Conservation (phyloP, 2,888 invertebrate genomes). For the Podotricha telesiphe region DNA sequence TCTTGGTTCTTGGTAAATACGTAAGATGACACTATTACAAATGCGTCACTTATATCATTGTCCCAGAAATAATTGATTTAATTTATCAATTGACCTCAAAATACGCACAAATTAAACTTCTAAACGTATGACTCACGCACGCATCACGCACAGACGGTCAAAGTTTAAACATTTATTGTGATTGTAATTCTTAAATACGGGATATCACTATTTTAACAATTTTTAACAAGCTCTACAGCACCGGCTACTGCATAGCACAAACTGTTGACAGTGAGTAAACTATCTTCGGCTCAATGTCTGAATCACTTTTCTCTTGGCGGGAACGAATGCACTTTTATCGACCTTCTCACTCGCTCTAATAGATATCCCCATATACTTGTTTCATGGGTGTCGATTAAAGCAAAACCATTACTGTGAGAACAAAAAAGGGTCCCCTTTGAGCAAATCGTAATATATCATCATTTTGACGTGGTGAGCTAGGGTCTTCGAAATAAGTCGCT, state of each 20-base stretch:
- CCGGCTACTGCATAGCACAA: slow-evolving; percentile 62
- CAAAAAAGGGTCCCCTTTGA: slow-evolving; percentile 84
- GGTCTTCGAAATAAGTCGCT: slow-evolving; percentile 68
- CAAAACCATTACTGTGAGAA: slow-evolving; percentile 81
- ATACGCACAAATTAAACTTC: slow-evolving; percentile 34
- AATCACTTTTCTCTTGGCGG: slow-evolving; percentile 76
- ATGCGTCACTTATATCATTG: slow-evolving; percentile 31
- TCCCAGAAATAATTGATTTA: slow-evolving; percentile 34
- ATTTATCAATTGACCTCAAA: slow-evolving; percentile 40
- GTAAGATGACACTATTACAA: slow-evolving; percentile 38
- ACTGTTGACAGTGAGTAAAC: slow-evolving; percentile 76
- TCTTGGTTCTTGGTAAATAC: background rate
- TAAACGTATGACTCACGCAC: slow-evolving; percentile 23
- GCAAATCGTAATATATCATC: slow-evolving; percentile 83
- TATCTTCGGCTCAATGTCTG: slow-evolving; percentile 67
- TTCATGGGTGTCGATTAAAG: slow-evolving; percentile 71
- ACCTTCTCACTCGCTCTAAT: slow-evolving; percentile 55
- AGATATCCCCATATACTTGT: slow-evolving; percentile 29
- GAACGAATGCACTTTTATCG: slow-evolving; percentile 67
- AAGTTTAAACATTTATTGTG: background rate
- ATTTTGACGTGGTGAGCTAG: slow-evolving; percentile 75
- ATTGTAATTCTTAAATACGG: background rate
- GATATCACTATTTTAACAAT: slow-evolving; percentile 17
- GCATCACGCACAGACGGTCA: background rate
- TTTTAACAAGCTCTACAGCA: slow-evolving; percentile 51